Evolutionary conservation across 2,797 vertebrate species (phyloP), one percentile per base, ranked within the genome.

Genomic region (Labroides dimidiatus): DNA sequence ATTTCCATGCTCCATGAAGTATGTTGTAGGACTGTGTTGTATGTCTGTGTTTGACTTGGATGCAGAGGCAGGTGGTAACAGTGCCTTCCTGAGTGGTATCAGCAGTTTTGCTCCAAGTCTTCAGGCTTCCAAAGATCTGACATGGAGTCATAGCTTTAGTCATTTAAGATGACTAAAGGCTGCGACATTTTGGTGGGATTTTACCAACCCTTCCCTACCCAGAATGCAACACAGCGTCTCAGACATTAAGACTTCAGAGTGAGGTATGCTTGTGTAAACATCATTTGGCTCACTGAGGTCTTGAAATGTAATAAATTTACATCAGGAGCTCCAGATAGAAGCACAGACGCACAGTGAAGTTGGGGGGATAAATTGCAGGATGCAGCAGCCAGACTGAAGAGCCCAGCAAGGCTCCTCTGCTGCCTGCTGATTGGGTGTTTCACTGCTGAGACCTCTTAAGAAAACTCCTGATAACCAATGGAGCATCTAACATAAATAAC

Each of bases 211-310:
- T 86, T 92, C 90, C 41, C 24, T 70, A 78, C 71, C 59, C 81
- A 66, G 79, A 84, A 85, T 78, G 59, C 81, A 72, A 74, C 0
- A 54, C 86, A 69, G 66, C 84, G 77, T 70, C 91, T 82, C 61
- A 75, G 68, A 85, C 67, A 53, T 73, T 16, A 44, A 68, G 63
- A 72, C 77, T 77, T 85, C 69, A 51, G 59, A 71, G 87, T 66
- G 87, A 93, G 92, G 91, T 93, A 93, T 94, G 95, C 94, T 94
- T 95, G 93, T 93, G 87, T 95, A 96, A 96, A 95, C 95, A 96
- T 90, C 85, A 72, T 93, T 92, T 92, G 92, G 90, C 91, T 76
- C 64, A 39, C 64, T 83, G 78, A 91, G 83, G 90, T 81, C 87
- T 92, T 81, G 81, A 91, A 92, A 86, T 79, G 67, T 77, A 81